phyloP scores from a whole-genome alignment of 2,888 invertebrate species.

The Loripinus fragilis region DNA sequence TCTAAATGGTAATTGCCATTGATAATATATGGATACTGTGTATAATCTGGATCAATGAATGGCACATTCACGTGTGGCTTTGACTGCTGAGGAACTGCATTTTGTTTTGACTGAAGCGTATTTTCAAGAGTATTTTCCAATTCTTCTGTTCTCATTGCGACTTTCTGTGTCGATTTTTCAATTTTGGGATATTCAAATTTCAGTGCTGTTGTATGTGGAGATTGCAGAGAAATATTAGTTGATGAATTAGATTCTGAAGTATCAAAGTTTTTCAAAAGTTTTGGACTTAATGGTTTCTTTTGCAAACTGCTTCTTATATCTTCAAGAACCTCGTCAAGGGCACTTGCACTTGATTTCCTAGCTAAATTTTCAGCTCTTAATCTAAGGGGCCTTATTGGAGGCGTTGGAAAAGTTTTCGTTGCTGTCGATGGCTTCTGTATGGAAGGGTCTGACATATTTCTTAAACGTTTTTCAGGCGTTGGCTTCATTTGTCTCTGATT shows the following conservation, averaged over 20 bases:
- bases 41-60: slow-evolving; percentile 65
- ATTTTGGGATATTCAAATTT: slow-evolving; percentile 52
- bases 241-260: slow-evolving; percentile 60
- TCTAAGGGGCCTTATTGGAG: slow-evolving; percentile 73
- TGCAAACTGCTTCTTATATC: slow-evolving; percentile 75
- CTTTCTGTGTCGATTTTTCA: slow-evolving; percentile 11
- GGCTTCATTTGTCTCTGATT: slow-evolving; percentile 37
- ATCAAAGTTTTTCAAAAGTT: slow-evolving; percentile 60
- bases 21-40: slow-evolving; percentile 68
- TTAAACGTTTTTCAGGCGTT: slow-evolving; percentile 22
- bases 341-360: slow-evolving; percentile 68
- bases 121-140: neutral
- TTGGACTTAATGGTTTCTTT: slow-evolving; percentile 67
- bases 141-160: neutral
- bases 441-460: slow-evolving; percentile 41
- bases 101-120: neutral
- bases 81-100: slow-evolving; percentile 15
- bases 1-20: slow-evolving; percentile 78
- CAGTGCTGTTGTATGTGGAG: slow-evolving; percentile 52
- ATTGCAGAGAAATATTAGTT: slow-evolving; percentile 47
- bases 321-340: slow-evolving; percentile 77
- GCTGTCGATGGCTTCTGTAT: slow-evolving; percentile 25
- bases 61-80: slow-evolving; percentile 39
- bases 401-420: slow-evolving; percentile 67
- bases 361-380: slow-evolving; percentile 51